Conservation (phyloP, 2,113 vertebrate genomes). For the Emydura subglobosa region DNA sequence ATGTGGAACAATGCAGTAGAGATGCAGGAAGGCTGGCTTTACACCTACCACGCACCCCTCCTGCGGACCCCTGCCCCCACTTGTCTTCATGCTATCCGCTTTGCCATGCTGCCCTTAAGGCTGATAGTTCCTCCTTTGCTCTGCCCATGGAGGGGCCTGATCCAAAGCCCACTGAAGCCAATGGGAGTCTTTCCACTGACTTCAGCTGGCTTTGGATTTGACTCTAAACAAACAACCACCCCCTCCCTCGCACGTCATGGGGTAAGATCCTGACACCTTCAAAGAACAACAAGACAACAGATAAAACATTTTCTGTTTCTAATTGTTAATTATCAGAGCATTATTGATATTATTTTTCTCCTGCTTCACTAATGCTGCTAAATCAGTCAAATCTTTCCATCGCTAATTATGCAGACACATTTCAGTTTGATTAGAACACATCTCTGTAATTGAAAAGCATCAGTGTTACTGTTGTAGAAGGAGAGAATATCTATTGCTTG, state of each 20-base stretch:
- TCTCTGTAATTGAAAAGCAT: constrained; percentile 56
- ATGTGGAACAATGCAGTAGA: fast-evolving
- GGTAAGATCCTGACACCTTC: neutral
- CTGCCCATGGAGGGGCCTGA: neutral
- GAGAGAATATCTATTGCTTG: neutral
- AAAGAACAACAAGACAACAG: constrained; percentile 43
- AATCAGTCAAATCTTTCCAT: constrained; percentile 51
- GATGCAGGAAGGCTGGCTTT: neutral
- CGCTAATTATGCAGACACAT: constrained; percentile 57
- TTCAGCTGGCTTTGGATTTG: neutral
- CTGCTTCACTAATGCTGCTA: constrained; percentile 29
- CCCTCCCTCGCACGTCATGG: fast-evolving
- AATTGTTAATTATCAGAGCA: constrained; percentile 64
- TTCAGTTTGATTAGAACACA: constrained; percentile 58
- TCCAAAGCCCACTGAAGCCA: neutral
- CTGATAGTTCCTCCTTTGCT: neutral
- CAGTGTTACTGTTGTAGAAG: constrained; percentile 8
- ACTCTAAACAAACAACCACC: neutral
- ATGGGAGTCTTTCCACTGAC: neutral
- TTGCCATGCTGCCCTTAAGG: neutral
- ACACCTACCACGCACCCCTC: neutral
- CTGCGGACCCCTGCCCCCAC: neutral
- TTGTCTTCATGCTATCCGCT: neutral
- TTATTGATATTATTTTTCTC: constrained; percentile 37
- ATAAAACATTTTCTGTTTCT: constrained; percentile 37